Base-by-base conservation (phyloP, 1,140 invertebrate species). In the Xylocopa sonorina region DNA sequence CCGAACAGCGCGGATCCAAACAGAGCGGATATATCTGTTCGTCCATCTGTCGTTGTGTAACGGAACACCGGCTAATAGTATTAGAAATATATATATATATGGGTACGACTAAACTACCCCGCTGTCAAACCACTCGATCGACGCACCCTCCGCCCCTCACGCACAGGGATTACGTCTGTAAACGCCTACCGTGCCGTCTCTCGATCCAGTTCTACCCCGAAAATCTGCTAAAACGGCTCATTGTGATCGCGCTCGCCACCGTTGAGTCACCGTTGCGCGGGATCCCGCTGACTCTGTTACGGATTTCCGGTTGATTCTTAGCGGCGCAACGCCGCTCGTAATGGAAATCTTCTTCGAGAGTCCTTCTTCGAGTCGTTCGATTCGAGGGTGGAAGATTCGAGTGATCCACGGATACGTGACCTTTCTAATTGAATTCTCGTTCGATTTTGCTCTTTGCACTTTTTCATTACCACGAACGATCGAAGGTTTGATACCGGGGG, bases 11-110 rank as follows among this genome's bases (percentile, higher is more conserved):
- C 76, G 81, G 88, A 88, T 88, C 86, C 89, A 90, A 90, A 91
- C 82, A 90, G 75, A 84, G 63, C 78, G 73, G 79, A 84, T 87
- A 86, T 85, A 86, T 86, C 80, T 83, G 73, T 72, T 86, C 84
- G 88, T 91, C 89, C 91, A 91, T 90, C 90, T 92, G 91, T 91
- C 89, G 86, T 86, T 83, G 84, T 88, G 90, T 92, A 92, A 92
- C 89, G 87, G 90, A 91, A 91, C 89, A 91, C 91, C 90, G 84
- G 74, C 88, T 92, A 92, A 92, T 91, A 90, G 89, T 88, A 92
- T 92, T 92, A 92, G 90, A 90, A 91, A 84, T 85, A 82, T 87
- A 86, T 87, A 81, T 83, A 90, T 88, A 86, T 86, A 85, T 88
- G 82, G 58, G 46, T 66, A 38, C 29, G 71, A 68, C 78, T 67